Conservation (phyloP, 2,888 invertebrate genomes). For the Drosophila neutralis region DNA sequence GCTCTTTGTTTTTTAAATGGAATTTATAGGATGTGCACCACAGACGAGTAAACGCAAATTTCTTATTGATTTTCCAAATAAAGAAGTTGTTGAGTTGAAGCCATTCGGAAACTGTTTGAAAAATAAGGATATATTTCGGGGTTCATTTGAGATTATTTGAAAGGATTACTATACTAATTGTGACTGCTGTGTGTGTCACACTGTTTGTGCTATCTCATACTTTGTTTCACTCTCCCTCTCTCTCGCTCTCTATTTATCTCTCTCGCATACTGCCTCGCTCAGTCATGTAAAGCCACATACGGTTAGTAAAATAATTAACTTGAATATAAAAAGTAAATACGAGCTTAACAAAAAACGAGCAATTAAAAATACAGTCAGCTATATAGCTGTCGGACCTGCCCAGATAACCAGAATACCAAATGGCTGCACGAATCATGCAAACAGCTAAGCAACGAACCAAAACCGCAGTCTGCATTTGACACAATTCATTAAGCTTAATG, state of each 20-base stretch:
- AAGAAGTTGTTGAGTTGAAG: not conserved
- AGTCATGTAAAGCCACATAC: constrained; percentile 30
- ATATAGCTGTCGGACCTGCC: constrained; percentile 26
- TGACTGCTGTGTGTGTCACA: not conserved
- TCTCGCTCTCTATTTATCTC: not conserved
- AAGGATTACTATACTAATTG: not conserved
- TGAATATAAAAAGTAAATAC: constrained; percentile 54
- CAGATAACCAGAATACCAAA: constrained; percentile 31
- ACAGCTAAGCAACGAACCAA: constrained; percentile 32
- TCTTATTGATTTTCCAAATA: constrained; percentile 38
- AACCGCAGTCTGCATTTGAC: constrained; percentile 70
- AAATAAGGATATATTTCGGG: not conserved
- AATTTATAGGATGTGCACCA: constrained; percentile 34
- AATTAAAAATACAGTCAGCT: constrained; percentile 35
- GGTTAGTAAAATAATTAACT: constrained; percentile 72
- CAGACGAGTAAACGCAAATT: not conserved
- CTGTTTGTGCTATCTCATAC: not conserved
- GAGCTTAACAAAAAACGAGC: constrained; percentile 15
- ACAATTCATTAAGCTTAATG: constrained; percentile 82
- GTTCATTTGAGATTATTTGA: not conserved
- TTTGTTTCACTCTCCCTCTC: not conserved
- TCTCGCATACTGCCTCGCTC: not conserved
- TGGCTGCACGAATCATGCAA: constrained; percentile 19
- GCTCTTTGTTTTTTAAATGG: constrained; percentile 17
- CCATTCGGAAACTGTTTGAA: not conserved